A percentile compares a stretch with the other conserved stretches of the same genome.
Evolutionary conservation across 2,797 vertebrate genomes (phyloP).

Genomic region (Gadopsis bispinosus): DNA sequence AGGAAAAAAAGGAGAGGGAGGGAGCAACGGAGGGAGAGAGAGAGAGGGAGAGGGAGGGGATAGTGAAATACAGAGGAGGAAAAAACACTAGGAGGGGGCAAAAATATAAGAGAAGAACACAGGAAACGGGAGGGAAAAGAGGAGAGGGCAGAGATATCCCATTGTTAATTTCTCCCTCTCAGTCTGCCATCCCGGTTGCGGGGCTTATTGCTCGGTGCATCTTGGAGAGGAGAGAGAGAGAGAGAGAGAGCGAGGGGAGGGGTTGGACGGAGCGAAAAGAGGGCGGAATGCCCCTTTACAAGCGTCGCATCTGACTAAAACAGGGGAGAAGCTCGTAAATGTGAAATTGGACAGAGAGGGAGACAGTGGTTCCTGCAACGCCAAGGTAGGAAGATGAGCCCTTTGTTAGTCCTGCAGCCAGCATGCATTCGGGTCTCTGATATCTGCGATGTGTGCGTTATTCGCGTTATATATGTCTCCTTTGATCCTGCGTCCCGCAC

Average conservation of each 20-base stretch:
- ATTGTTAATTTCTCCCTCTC: constrained; percentile 80
- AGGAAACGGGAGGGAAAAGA: constrained; percentile 72
- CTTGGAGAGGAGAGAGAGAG: constrained; percentile 45
- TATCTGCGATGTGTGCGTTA: constrained; percentile 32
- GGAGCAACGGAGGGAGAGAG: constrained; percentile 51
- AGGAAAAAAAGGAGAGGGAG: constrained; percentile 56
- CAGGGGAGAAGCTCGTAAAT: constrained; percentile 60
- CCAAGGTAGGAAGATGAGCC: constrained; percentile 64
- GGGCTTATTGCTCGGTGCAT: constrained; percentile 68
- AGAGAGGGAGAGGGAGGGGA: constrained; percentile 69
- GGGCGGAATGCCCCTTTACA: constrained; percentile 80
- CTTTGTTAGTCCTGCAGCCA: constrained; percentile 28
- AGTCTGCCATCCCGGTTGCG: constrained; percentile 78
- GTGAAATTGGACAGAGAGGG: constrained; percentile 42
- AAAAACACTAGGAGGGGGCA: constrained; percentile 71
- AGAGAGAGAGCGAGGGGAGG: constrained; percentile 2
- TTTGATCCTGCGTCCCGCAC: constrained; percentile 66
- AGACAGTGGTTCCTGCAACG: constrained; percentile 56
- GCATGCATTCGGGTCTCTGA: constrained; percentile 24
- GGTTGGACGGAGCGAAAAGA: constrained; percentile 47
- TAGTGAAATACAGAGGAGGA: constrained; percentile 72
- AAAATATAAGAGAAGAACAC: constrained; percentile 76
- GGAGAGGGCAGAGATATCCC: constrained; percentile 74
- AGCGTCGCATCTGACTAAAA: constrained; percentile 77
- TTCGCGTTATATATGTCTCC: constrained; percentile 44